Evolutionary conservation across 2,113 vertebrate species (phyloP).

Genomic region (Setophaga coronata): DNA sequence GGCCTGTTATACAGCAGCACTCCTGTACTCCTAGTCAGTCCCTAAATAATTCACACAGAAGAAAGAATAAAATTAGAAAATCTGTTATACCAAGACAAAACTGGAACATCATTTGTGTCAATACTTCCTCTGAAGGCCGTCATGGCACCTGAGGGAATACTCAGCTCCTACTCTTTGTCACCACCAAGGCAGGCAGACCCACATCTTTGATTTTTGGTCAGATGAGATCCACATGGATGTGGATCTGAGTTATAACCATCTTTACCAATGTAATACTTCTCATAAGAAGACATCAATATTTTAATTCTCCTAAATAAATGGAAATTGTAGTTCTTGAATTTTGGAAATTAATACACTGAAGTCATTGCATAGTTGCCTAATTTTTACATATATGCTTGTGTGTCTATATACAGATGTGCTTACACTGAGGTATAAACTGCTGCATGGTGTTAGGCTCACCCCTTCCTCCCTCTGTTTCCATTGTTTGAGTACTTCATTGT

Average conservation of each 20-base stretch:
- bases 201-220: background rate
- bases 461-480: background rate
- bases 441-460: background rate
- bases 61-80: background rate
- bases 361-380: background rate
- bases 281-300: background rate
- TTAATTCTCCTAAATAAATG: background rate
- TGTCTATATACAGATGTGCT: background rate
- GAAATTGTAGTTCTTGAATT: background rate
- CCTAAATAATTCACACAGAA: constrained; percentile 2
- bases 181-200: background rate
- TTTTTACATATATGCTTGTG: background rate
- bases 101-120: constrained; percentile 12
- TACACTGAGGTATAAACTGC: background rate
- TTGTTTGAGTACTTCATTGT: background rate
- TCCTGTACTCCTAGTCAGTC: background rate
- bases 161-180: background rate
- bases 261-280: background rate
- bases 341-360: background rate
- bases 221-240: background rate
- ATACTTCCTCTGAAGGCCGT: constrained; percentile 27
- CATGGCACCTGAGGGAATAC: background rate
- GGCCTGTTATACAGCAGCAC: background rate
- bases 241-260: background rate
- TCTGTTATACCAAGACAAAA: background rate